These are phyloP conservation scores for Escarpia spicata DNA, from an alignment of 2,888 invertebrate species.

Conservation along the genomic window DNA sequence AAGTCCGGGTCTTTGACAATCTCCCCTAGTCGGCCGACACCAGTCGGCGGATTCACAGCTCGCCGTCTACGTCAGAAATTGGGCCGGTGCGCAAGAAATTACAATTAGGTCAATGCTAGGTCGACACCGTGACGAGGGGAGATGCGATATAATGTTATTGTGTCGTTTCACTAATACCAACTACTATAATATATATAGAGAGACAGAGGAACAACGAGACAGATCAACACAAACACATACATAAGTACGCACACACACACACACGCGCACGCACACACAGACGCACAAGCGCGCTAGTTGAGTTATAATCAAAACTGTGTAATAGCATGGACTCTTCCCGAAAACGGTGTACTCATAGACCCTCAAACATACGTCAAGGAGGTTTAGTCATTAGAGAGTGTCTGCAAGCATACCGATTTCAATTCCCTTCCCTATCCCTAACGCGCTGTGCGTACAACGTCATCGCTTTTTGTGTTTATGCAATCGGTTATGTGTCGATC, in stretches of 20 bases:
- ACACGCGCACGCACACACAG: neutral
- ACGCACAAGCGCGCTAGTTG: neutral
- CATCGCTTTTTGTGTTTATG: too few species aligned
- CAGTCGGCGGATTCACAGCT: neutral
- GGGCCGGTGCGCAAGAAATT: neutral
- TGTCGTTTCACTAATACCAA: neutral
- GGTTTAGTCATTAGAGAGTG: too few species aligned
- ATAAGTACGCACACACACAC: neutral
- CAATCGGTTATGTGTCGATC: too few species aligned
- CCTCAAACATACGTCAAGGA: too few species aligned
- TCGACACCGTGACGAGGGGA: neutral
- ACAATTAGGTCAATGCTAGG: conserved; percentile 7
- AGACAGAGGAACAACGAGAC: neutral
- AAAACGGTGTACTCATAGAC: too few species aligned
- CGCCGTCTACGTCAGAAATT: neutral
- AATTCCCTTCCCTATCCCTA: too few species aligned
- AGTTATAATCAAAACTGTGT: neutral
- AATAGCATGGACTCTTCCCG: neutral
- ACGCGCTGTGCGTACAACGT: too few species aligned
- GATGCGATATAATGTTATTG: neutral
- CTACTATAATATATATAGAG: too few species aligned
- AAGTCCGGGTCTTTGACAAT: neutral
- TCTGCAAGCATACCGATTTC: too few species aligned
- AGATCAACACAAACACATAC: too few species aligned
- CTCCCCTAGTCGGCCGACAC: neutral